Percentiles rank a stretch among this genome's conserved stretches.
Evolutionary conservation across 2,797 vertebrate genomes (phyloP).

Genomic region (Sebastes goodei): DNA sequence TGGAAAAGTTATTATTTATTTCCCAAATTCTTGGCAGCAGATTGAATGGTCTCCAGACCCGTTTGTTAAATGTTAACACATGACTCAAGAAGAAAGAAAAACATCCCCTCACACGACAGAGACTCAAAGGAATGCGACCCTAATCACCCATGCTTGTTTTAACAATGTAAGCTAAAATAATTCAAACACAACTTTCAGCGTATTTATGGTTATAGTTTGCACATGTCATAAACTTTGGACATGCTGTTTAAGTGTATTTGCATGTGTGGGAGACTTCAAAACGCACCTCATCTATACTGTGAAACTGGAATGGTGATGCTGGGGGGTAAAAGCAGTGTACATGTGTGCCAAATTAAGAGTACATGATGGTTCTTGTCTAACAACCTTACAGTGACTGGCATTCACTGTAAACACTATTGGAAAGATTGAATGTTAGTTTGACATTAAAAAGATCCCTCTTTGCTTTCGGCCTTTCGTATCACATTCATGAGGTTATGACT

Average conservation of each 20-base stretch:
- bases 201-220: not conserved
- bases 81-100: slow-evolving; percentile 49
- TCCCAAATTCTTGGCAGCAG: slow-evolving; percentile 24
- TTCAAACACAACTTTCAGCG: not conserved
- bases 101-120: slow-evolving; percentile 40
- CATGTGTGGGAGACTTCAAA: slow-evolving; percentile 25
- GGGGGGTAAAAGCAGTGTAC: not conserved
- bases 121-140: slow-evolving; percentile 54
- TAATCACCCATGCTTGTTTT: slow-evolving; percentile 45
- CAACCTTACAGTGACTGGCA: slow-evolving; percentile 21
- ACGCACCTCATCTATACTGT: slow-evolving; percentile 23
- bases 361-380: slow-evolving; percentile 44
- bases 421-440: slow-evolving; percentile 27
- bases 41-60: slow-evolving; percentile 36
- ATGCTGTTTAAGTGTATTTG: slow-evolving; percentile 18
- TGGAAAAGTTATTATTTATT: not conserved
- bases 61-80: slow-evolving; percentile 71
- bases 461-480: not conserved
- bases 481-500: not conserved
- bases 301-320: slow-evolving; percentile 15
- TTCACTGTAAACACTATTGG: slow-evolving; percentile 15
- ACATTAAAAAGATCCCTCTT: slow-evolving; percentile 12
- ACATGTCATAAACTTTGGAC: not conserved
- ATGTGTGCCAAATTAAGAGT: slow-evolving; percentile 52
- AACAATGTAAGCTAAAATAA: slow-evolving; percentile 3